Percentiles rank a stretch among this genome's conserved stretches.
phyloP scores from a whole-genome alignment of 2,113 vertebrate species.

The Pica pica region DNA sequence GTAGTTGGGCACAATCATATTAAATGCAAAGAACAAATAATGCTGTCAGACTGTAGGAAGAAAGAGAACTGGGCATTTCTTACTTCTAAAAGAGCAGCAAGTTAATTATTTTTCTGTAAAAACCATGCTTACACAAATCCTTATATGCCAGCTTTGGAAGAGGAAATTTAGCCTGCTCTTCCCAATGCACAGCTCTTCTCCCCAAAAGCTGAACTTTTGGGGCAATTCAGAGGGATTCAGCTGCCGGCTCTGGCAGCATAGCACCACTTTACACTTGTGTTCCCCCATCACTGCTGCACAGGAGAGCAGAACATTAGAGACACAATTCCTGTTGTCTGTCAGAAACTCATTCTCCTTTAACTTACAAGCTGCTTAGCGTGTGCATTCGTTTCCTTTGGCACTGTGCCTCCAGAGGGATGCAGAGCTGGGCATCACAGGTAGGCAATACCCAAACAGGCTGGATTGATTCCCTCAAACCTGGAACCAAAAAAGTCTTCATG shows the following conservation, averaged over 20 bases:
- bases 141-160: not conserved
- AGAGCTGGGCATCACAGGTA: accelerated
- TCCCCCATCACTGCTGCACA: accelerated
- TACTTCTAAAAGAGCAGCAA: not conserved
- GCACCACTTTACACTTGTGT: not conserved
- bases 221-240: not conserved
- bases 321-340: not conserved
- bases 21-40: not conserved
- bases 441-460: not conserved
- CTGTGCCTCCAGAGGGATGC: accelerated
- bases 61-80: not conserved
- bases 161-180: not conserved
- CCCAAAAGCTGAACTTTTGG: not conserved
- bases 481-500: not conserved
- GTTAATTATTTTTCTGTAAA: not conserved
- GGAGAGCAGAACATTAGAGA: not conserved
- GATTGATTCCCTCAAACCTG: not conserved
- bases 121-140: not conserved
- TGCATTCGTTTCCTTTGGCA: accelerated
- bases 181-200: not conserved
- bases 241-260: accelerated
- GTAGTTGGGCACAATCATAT: not conserved
- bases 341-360: not conserved
- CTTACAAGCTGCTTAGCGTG: accelerated
- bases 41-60: not conserved